Evolutionary conservation across 2,797 vertebrate species (phyloP), one percentile per base, ranked within the genome.

Genomic region (Myiotriccus ornatus): DNA sequence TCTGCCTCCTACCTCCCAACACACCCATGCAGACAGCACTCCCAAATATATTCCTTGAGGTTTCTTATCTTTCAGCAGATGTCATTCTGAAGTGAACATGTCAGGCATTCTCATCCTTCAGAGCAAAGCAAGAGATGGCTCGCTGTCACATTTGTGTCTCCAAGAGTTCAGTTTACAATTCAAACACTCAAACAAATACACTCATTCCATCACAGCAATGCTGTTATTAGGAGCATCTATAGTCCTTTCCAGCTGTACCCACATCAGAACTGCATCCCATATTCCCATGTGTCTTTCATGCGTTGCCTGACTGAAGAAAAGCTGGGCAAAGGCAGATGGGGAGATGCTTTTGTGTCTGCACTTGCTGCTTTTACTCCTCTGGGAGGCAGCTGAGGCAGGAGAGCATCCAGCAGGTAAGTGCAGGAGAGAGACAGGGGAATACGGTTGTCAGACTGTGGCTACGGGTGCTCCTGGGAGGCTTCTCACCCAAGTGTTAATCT

Each of bases 31-130:
- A 68, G 84, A 50, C 17, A 76, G 57, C 41, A 46, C 41, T 91
- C 57, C 62, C 71, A 80, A 92, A 76, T 41, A 50, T 9, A 47
- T 81, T 90, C 55, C 67, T 55, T 50, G 47, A 86, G 35, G 50
- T 79, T 84, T 91, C 73, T 88, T 93, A 64, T 84, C 83, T 52
- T 80, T 44, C 68, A 84, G 49, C 39, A 93, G 85, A 73, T 84
- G 69, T 81, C 83, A 69, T 78, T 78, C 43, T 79, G 62, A 59
- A 94, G 57, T 34, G 85, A 95, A 76, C 32, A 22, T 41, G 35
- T 86, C 83, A 88, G 83, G 47, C 11, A 2, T 46, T 53, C 35
- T 87, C 4, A 3, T 64, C 21, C n/a, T 62, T 81, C 39, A 52
- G 6, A 95, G 65, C 43, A 74, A 84, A 83, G 68, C 68, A 67